phyloP scores from a whole-genome alignment of 1,140 invertebrate species.

The Cotesia glomerata region DNA sequence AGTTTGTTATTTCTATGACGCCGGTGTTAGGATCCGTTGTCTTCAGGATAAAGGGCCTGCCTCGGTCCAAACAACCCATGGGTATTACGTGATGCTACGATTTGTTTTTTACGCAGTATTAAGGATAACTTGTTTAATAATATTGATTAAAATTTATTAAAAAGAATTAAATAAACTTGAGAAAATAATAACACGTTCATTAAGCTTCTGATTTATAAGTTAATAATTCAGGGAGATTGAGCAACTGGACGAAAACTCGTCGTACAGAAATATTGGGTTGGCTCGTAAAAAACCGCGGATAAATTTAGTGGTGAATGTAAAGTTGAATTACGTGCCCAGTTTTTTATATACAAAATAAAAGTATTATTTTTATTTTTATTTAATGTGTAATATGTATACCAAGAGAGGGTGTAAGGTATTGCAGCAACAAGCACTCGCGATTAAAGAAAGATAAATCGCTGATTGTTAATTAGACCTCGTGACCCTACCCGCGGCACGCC shows the following conservation, averaged over 20 bases:
- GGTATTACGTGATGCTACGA: no score
- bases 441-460: slow-evolving; percentile 48
- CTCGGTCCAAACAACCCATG: no score
- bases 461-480: slow-evolving; percentile 57
- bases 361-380: not conserved
- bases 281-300: not conserved
- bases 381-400: not conserved
- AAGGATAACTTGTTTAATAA: no score
- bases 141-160: no score
- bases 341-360: not conserved
- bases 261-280: not conserved
- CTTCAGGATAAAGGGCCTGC: not conserved
- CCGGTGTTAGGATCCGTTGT: slow-evolving; percentile 11
- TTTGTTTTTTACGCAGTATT: no score
- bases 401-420: not conserved
- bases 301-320: slow-evolving; percentile 22
- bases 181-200: not conserved
- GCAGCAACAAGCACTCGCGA: slow-evolving; percentile 26
- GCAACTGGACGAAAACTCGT: slow-evolving; percentile 21
- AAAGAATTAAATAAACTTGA: not conserved
- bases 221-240: slow-evolving; percentile 15
- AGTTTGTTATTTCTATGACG: not conserved
- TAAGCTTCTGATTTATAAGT: not conserved
- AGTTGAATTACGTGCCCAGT: slow-evolving; percentile 19
- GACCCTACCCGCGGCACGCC: slow-evolving; percentile 33